A percentile compares a stretch with the other conserved stretches of the same genome.
Conservation (phyloP, 2,113 vertebrate genomes). For the Equus quagga region DNA sequence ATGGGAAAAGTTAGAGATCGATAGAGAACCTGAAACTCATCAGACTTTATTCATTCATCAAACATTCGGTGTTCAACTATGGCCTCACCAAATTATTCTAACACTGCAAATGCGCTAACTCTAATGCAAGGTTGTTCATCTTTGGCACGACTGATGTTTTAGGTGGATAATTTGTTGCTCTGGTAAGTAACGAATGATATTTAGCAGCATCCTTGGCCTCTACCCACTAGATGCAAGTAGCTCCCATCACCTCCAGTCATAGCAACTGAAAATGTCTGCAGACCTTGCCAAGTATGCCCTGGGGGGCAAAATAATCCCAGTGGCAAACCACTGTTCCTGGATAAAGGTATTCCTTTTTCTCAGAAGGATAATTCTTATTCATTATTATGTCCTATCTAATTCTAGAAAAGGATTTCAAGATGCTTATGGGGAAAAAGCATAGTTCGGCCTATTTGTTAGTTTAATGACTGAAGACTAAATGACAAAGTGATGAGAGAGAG, state of each 20-base stretch:
- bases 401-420: neutral
- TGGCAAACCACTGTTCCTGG: neutral
- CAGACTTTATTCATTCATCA: neutral
- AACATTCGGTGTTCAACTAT: neutral
- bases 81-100: neutral
- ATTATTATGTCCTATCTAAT: neutral
- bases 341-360: neutral
- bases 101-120: neutral
- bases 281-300: neutral
- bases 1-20: neutral
- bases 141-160: neutral
- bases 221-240: neutral
- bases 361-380: neutral
- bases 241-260: neutral
- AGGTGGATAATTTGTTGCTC: neutral
- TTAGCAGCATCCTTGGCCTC: neutral
- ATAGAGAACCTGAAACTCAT: neutral
- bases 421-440: neutral
- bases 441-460: neutral
- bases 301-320: neutral
- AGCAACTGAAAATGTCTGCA: neutral
- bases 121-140: accelerated
- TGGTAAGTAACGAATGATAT: neutral
- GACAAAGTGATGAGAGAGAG: neutral
- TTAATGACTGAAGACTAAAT: slow-evolving; percentile 7